Base-by-base conservation (phyloP, 2,888 invertebrate genomes). In the Chymomyza amoena region DNA sequence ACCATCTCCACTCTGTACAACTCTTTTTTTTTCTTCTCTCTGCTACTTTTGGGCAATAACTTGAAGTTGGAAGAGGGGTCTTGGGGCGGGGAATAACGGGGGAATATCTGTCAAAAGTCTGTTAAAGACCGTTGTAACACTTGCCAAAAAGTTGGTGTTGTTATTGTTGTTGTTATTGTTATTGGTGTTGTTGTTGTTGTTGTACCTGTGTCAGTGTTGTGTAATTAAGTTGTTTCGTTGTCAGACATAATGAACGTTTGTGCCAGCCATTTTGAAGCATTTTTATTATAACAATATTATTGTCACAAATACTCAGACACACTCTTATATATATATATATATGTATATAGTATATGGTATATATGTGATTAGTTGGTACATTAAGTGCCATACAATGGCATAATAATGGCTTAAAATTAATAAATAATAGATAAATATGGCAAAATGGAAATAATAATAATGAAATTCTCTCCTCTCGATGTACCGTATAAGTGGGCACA, bases 181-280 rank as follows among this genome's bases (percentile, higher is more conserved):
- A 15, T 39, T 39, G 50, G 56, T 69, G 60, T 68, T 71, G 20
- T 59, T 67, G 57, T 51, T 69, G 20, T 51, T 64, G 61, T 54
- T 66, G 66, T 45, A 32, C 25, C 25, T 52, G 28, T 64, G n/a
- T 63, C 71, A 72, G 80, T 76, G 78, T 88, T 87, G 77, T 88
- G 87, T 88, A 88, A 84, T 84, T 88, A 84, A 84, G 88, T 84
- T 88, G 88, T 84, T 84, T 82, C 74, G 86, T 73, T 81, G 77
- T 75, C 75, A 72, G 78, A 80, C 80, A 77, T 78, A 80, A 78
- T 78, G 68, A 82, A 84, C 72, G 75, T 68, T 68, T 13, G 28
- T 60, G 4, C 52, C 56, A 16, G 32, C 56, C 36, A 25, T 54
- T 62, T 61, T 63, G 18, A 25, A 57, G 57, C 10, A 45, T 15